A percentile compares a stretch with the other conserved stretches of the same genome.
Evolutionary conservation across 2,113 vertebrate species (phyloP).

Genomic region (Thunnus thynnus): DNA sequence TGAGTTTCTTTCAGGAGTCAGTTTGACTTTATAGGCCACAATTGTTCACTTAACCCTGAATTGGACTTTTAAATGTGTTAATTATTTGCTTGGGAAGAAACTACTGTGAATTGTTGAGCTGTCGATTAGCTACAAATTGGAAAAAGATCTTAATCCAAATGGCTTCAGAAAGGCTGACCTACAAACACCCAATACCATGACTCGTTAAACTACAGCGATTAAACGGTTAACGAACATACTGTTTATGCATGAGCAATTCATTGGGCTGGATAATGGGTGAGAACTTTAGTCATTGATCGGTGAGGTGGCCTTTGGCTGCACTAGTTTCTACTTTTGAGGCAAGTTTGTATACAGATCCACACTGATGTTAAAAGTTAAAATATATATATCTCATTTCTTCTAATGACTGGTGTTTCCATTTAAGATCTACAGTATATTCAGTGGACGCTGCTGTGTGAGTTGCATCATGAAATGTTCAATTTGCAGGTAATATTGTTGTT

Average conservation of each 20-base stretch:
- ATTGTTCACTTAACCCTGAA: neutral
- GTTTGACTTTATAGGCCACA: slow-evolving; percentile 1
- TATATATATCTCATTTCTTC: slow-evolving; percentile 4
- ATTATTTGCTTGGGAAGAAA: neutral
- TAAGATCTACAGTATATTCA: neutral
- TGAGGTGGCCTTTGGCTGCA: slow-evolving; percentile 14
- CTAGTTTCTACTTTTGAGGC: slow-evolving; percentile 15
- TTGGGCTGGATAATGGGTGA: slow-evolving; percentile 19
- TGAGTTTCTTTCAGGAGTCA: neutral
- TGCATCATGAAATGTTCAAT: slow-evolving; percentile 35
- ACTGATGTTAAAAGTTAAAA: neutral
- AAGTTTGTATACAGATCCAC: slow-evolving; percentile 7
- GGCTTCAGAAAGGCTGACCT: slow-evolving; percentile 20
- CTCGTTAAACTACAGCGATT: slow-evolving; percentile 39
- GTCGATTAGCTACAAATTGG: slow-evolving; percentile 15
- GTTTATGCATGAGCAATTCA: slow-evolving; percentile 35
- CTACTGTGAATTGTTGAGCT: slow-evolving; percentile 17
- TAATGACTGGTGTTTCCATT: slow-evolving; percentile 3
- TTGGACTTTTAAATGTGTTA: neutral
- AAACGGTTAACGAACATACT: slow-evolving; percentile 49
- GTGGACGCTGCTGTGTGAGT: slow-evolving; percentile 24
- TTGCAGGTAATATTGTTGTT: slow-evolving; percentile 46
- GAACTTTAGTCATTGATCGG: slow-evolving; percentile 2
- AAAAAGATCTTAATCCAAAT: slow-evolving; percentile 15
- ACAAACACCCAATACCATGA: slow-evolving; percentile 23